A percentile compares a stretch with the other conserved stretches of the same genome.
Conservation (phyloP, 2,113 vertebrate genomes). For the Corythaeola cristata region DNA sequence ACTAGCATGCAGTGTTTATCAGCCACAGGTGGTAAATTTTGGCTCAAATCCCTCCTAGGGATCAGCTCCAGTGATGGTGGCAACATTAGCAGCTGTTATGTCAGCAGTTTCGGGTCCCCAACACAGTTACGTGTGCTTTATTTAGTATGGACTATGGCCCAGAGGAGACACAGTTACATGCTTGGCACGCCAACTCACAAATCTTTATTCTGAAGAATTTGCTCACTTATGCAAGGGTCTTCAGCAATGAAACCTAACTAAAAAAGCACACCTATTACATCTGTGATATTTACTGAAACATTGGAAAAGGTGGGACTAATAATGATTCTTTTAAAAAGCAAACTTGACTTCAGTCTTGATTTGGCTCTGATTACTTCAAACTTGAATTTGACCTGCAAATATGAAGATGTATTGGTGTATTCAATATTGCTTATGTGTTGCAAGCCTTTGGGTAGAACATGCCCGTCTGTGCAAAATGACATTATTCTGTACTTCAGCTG, state of each 20-base stretch:
- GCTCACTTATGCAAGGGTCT: neutral
- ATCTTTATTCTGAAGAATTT: neutral
- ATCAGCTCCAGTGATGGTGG: neutral
- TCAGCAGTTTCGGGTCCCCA: neutral
- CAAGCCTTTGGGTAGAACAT: neutral
- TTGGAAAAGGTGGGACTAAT: neutral
- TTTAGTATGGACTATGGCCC: neutral
- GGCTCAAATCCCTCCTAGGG: neutral
- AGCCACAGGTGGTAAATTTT: neutral
- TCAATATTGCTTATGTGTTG: neutral
- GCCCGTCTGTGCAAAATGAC: neutral
- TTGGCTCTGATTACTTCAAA: neutral
- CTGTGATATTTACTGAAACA: neutral
- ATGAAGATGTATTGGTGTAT: neutral
- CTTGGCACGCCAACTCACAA: neutral
- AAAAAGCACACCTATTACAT: neutral
- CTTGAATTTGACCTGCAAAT: neutral
- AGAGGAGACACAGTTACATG: neutral
- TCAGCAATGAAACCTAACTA: neutral
- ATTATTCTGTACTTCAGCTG: neutral
- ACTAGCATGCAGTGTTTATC: neutral
- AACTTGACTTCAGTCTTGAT: neutral
- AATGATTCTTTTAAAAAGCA: neutral
- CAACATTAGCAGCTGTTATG: neutral
- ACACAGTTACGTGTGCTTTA: accelerated